Evolutionary conservation across 1,140 invertebrate genomes (phyloP).

Genomic region (Octopus sinensis): DNA sequence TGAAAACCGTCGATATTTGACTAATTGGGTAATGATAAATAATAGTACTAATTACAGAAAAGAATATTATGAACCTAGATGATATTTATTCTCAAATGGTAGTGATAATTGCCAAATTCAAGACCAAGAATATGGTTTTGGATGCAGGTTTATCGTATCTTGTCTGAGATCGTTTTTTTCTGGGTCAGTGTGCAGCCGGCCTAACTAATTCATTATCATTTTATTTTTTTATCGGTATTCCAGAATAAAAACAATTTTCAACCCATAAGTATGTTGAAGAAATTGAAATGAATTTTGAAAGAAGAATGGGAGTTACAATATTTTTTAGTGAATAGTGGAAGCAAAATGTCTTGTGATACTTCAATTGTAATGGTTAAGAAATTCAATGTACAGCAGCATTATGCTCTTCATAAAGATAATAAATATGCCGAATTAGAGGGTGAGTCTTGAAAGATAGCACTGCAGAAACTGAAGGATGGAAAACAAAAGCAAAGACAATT

Average conservation of each 20-base stretch:
- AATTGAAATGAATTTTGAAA: neutral
- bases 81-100: too few species aligned
- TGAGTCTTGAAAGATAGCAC: neutral
- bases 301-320: neutral
- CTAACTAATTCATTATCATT: neutral
- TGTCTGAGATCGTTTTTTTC: neutral
- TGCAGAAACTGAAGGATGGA: neutral
- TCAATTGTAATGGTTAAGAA: neutral
- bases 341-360: neutral
- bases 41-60: too few species aligned
- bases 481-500: neutral
- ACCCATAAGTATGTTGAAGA: neutral
- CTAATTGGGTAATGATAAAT: too few species aligned
- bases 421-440: neutral
- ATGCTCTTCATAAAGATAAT: neutral
- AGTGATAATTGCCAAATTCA: too few species aligned
- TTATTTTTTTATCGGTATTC: neutral
- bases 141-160: too few species aligned
- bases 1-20: too few species aligned
- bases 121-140: too few species aligned
- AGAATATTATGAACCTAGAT: too few species aligned
- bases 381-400: neutral
- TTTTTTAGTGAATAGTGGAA: neutral
- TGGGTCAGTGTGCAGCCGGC: neutral
- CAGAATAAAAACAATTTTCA: neutral